Evolutionary conservation across 2,113 vertebrate species (phyloP).

Genomic region (Cathartes aura): DNA sequence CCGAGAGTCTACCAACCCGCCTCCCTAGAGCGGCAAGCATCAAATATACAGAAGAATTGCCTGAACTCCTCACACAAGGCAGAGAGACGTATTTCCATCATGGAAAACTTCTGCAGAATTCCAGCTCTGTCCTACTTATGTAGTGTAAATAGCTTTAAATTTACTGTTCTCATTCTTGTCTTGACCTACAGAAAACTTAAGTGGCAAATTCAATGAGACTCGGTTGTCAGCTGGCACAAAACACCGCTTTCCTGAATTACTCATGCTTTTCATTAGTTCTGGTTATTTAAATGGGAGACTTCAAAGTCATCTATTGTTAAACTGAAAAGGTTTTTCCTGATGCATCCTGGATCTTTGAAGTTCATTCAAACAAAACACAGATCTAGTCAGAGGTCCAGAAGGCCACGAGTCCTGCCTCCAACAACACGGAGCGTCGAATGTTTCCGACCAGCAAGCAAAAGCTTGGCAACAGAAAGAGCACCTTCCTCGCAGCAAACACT

Average conservation of each 20-base stretch:
- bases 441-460: rapidly evolving
- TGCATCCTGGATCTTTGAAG: neutral
- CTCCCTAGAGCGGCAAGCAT: neutral
- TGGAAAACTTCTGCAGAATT: neutral
- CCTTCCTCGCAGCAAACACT: rapidly evolving
- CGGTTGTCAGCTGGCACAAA: neutral
- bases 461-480: neutral
- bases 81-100: neutral
- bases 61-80: neutral
- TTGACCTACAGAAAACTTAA: neutral
- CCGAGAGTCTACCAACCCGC: neutral
- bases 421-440: rapidly evolving
- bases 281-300: neutral
- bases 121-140: neutral
- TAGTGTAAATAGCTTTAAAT: neutral
- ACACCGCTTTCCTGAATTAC: neutral
- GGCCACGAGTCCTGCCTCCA: neutral
- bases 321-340: neutral
- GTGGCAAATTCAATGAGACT: neutral
- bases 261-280: neutral
- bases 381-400: neutral
- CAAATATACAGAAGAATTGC: neutral
- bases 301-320: neutral
- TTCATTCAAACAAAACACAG: neutral
- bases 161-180: neutral